Conservation (phyloP, 2,113 vertebrate species). For the Girardinichthys multiradiatus region DNA sequence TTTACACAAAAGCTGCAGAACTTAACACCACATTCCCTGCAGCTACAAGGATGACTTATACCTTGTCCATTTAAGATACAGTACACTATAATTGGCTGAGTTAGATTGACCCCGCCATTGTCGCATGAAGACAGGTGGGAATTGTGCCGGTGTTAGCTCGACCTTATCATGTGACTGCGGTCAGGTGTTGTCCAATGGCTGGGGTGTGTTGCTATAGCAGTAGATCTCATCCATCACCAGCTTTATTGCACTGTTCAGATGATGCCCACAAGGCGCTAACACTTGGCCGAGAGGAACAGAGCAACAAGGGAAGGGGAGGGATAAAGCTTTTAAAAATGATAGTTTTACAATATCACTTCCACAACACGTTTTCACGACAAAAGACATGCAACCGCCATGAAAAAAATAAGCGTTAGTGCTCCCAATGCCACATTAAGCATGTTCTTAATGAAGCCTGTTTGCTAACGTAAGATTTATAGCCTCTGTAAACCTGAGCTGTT, state of each 20-base stretch:
- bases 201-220: conserved; percentile 77
- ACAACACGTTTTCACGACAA: conserved; percentile 76
- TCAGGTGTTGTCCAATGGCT: conserved; percentile 80
- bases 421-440: conserved; percentile 71
- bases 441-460: conserved; percentile 64
- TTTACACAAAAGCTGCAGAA: conserved; percentile 70
- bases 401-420: conserved; percentile 71
- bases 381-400: conserved; percentile 44
- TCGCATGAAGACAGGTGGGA: conserved; percentile 83
- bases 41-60: conserved; percentile 73
- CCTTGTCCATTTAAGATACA: conserved; percentile 72
- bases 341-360: conserved; percentile 77
- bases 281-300: conserved; percentile 37
- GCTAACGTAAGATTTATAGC: conserved; percentile 75
- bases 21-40: conserved; percentile 68
- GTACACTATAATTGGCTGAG: conserved; percentile 78
- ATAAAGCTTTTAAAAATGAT: conserved; percentile 59
- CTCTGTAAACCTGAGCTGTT: conserved; percentile 51
- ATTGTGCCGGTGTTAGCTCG: conserved; percentile 77
- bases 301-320: background rate
- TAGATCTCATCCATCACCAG: conserved; percentile 80
- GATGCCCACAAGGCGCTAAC: conserved; percentile 70
- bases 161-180: conserved; percentile 84
- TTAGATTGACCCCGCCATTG: conserved; percentile 79
- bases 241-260: conserved; percentile 76